Evolutionary conservation across 2,113 vertebrate species (phyloP).

Genomic region (Nerophis lumbriciformis): DNA sequence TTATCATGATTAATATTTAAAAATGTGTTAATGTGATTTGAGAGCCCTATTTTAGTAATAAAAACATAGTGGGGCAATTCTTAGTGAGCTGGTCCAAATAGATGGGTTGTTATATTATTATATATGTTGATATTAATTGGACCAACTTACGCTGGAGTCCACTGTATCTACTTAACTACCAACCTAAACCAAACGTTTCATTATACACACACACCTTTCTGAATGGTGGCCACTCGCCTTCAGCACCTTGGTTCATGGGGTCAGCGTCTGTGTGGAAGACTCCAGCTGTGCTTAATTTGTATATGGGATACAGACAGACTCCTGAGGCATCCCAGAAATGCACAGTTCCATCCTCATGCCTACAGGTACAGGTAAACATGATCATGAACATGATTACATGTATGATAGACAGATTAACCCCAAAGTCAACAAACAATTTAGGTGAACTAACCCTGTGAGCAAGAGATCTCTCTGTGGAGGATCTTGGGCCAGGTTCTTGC

Average conservation of each 20-base stretch:
- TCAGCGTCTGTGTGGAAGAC: slow-evolving; percentile 90
- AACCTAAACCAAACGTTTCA: background rate
- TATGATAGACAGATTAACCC: background rate
- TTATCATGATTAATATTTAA: no score
- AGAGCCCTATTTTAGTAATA: no score
- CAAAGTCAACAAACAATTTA: background rate
- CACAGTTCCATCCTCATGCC: slow-evolving; percentile 93
- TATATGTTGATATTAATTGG: no score
- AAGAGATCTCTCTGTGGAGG: slow-evolving; percentile 93
- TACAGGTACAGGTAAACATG: slow-evolving; percentile 32
- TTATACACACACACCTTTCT: slow-evolving; percentile 77
- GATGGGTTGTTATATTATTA: no score
- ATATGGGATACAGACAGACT: slow-evolving; percentile 87
- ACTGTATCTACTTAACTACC: no score
- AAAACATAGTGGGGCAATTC: no score
- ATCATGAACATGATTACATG: background rate
- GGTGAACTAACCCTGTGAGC: slow-evolving; percentile 84
- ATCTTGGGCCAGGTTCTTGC: slow-evolving; percentile 82
- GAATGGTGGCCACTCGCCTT: slow-evolving; percentile 95
- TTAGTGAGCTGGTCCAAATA: no score
- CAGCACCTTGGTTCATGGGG: slow-evolving; percentile 80
- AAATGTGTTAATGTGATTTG: no score
- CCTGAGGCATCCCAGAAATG: slow-evolving; percentile 97
- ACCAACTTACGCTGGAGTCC: no score
- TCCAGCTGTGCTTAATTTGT: slow-evolving; percentile 86